Conservation (phyloP, 2,888 invertebrate genomes). For the Neoitamus cyanurus region DNA sequence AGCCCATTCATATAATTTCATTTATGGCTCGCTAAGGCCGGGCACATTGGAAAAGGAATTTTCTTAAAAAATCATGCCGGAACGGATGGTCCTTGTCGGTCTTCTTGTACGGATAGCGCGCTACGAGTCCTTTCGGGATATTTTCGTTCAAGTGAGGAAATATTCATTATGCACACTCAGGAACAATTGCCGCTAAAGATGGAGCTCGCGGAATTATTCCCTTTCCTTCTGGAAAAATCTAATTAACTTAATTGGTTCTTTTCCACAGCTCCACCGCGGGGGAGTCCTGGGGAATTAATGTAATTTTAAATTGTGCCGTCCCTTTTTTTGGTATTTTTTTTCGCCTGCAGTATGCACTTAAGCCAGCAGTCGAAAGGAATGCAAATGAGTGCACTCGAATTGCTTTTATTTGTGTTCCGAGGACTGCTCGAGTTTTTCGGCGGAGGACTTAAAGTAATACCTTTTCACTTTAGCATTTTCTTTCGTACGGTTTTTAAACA, state of each 20-base stretch:
- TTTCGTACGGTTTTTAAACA: neutral
- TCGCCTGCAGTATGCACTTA: neutral
- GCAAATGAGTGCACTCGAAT: neutral
- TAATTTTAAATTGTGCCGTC: neutral
- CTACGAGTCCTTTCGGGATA: neutral
- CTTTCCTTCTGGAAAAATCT: neutral
- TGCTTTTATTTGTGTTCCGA: neutral
- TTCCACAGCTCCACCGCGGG: neutral
- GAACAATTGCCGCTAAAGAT: neutral
- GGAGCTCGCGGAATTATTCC: neutral
- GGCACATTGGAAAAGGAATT: neutral
- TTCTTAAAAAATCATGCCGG: neutral
- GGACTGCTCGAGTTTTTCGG: neutral
- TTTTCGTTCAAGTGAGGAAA: neutral
- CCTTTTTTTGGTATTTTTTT: neutral
- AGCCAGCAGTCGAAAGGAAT: neutral
- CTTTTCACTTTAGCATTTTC: neutral
- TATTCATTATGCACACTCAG: neutral
- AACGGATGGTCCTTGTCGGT: neutral
- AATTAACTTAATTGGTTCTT: neutral
- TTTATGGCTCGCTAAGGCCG: neutral
- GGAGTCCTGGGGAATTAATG: neutral
- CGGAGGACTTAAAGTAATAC: neutral
- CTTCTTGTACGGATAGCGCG: neutral
- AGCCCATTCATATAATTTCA: neutral